A percentile compares a stretch with the other conserved stretches of the same genome.
Evolutionary conservation across 2,888 invertebrate species (phyloP).

Genomic region (Mantis religiosa): DNA sequence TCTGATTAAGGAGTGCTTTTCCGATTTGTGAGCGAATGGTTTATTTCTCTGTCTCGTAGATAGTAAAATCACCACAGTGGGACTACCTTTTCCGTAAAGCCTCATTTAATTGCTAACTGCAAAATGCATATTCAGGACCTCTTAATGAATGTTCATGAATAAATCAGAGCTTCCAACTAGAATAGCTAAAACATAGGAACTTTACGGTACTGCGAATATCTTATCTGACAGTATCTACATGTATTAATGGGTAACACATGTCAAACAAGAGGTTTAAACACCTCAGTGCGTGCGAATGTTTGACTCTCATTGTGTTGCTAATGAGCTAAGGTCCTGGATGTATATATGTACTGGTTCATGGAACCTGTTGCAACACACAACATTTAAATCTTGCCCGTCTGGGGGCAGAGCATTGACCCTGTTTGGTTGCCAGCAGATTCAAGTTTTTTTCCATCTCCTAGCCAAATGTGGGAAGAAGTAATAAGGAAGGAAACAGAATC

Average conservation of each 20-base stretch:
- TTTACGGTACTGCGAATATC: not conserved
- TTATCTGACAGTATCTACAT: not conserved
- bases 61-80: too few relatives aligned
- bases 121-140: not conserved
- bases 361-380: not conserved
- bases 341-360: not conserved
- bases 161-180: not conserved
- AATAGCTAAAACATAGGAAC: not conserved
- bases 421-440: not conserved
- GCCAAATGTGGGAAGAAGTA: not conserved
- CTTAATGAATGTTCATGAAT: not conserved
- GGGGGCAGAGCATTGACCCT: not conserved
- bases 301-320: not conserved
- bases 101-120: not conserved
- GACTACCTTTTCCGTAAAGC: not conserved
- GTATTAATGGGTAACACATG: not conserved
- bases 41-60: too few relatives aligned
- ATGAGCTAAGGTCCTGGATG: not conserved
- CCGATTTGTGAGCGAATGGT: too few relatives aligned
- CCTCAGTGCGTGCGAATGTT: not conserved
- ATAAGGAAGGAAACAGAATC: not conserved
- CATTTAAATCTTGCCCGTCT: not conserved
- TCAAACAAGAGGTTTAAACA: not conserved
- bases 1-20: too few relatives aligned
- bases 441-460: not conserved